These are phyloP conservation scores for Ophioderma brevispina DNA, from an alignment of 35 echinoderm and acorn worm genomes.

Conservation along the genomic window DNA sequence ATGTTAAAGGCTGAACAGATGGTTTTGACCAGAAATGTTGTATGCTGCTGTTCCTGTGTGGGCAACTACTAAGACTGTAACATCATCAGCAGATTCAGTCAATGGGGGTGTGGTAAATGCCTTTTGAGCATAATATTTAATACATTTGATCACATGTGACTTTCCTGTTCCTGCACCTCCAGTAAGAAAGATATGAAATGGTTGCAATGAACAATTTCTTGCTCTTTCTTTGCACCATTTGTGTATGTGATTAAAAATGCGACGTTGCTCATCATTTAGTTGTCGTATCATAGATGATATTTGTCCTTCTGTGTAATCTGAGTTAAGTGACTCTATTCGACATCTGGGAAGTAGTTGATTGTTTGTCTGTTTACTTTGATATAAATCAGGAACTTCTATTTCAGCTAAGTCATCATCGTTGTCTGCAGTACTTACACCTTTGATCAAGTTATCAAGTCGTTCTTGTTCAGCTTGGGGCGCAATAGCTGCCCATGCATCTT, in stretches of 20 bases:
- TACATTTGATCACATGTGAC: slow-evolving; percentile 59
- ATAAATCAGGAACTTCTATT: slow-evolving; percentile 38
- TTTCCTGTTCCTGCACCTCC: slow-evolving; percentile 63
- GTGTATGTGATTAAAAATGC: slow-evolving; percentile 42
- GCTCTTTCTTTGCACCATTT: slow-evolving; percentile 50
- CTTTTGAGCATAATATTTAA: slow-evolving; percentile 29
- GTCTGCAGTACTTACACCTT: background rate
- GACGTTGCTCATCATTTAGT: slow-evolving; percentile 52
- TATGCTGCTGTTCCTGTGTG: slow-evolving; percentile 61
- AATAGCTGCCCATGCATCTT: slow-evolving; percentile 70
- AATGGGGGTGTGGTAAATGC: slow-evolving; percentile 33
- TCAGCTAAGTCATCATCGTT: slow-evolving; percentile 26
- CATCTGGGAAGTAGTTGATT: background rate
- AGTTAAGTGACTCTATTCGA: background rate
- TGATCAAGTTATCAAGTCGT: slow-evolving; percentile 12
- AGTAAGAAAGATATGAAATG: slow-evolving; percentile 52
- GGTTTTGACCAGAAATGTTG: slow-evolving; percentile 56
- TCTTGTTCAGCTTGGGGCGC: slow-evolving; percentile 52
- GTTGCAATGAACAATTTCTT: slow-evolving; percentile 11
- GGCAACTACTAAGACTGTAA: slow-evolving; percentile 43
- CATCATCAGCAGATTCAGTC: slow-evolving; percentile 25
- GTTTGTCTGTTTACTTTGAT: background rate
- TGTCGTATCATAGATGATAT: background rate
- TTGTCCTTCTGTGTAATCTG: background rate
- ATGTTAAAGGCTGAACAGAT: slow-evolving; percentile 50